These are phyloP conservation scores for Drosophila gunungcola DNA, from an alignment of 1,140 invertebrate species.

Conservation along the genomic window DNA sequence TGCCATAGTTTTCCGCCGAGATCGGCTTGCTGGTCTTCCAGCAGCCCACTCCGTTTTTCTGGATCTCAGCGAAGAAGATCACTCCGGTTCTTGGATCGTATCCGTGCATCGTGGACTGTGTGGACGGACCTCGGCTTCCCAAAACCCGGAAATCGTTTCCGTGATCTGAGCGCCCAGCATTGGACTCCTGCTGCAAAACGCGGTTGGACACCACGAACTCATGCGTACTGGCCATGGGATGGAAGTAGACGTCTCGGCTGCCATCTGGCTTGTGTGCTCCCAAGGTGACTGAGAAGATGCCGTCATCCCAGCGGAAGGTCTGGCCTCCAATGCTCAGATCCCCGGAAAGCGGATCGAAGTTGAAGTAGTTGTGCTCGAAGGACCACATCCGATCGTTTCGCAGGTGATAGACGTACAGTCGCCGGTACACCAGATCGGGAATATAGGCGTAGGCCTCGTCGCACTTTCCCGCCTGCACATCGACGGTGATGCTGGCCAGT, in stretches of 20 bases:
- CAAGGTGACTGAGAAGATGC: constrained; percentile 89
- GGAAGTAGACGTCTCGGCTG: constrained; percentile 88
- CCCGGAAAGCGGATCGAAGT: constrained; percentile 89
- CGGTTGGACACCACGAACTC: constrained; percentile 89
- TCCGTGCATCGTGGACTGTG: constrained; percentile 88
- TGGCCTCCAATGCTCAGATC: constrained; percentile 88
- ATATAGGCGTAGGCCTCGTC: constrained; percentile 89
- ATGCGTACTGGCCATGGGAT: constrained; percentile 88
- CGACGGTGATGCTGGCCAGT: constrained; percentile 88
- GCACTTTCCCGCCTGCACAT: constrained; percentile 87
- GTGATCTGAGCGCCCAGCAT: constrained; percentile 87
- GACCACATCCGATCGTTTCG: constrained; percentile 88
- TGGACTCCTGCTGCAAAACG: constrained; percentile 87
- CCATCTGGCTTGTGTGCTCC: constrained; percentile 86
- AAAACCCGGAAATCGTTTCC: constrained; percentile 86
- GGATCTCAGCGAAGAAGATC: constrained; percentile 89
- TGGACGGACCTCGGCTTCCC: constrained; percentile 87
- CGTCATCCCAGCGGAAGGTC: constrained; percentile 90
- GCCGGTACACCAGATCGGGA: constrained; percentile 89
- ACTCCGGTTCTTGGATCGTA: constrained; percentile 86
- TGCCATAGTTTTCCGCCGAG: constrained; percentile 86
- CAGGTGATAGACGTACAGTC: constrained; percentile 88
- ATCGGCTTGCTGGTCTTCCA: constrained; percentile 88
- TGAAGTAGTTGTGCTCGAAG: constrained; percentile 90
- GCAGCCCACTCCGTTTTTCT: constrained; percentile 88